These are phyloP conservation scores for Neotoxoptera formosana DNA, from an alignment of 1,140 invertebrate species.

Conservation along the genomic window DNA sequence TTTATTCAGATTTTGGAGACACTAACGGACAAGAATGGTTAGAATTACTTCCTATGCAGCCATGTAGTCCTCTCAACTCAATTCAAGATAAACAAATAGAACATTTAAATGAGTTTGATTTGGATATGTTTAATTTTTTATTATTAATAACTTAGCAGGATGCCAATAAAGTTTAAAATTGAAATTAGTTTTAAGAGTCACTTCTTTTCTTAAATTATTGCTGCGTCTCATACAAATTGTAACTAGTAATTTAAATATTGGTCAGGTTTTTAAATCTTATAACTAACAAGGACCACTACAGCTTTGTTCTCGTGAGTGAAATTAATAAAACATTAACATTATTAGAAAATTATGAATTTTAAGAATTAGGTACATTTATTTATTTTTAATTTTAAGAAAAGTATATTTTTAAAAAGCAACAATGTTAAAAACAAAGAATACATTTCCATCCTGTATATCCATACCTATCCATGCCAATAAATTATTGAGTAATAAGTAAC, in stretches of 20 bases:
- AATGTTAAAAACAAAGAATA: not conserved
- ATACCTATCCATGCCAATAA: not conserved
- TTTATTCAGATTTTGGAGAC: not conserved
- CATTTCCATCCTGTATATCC: not conserved
- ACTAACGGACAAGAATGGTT: not conserved
- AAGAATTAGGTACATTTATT: not conserved
- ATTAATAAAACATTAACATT: not conserved
- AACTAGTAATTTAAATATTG: conserved; percentile 13
- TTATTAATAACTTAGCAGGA: not conserved
- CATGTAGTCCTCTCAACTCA: not conserved
- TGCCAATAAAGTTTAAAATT: not conserved
- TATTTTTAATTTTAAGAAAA: not conserved
- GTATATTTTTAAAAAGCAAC: not conserved
- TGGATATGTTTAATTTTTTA: not conserved
- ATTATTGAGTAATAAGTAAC: not conserved
- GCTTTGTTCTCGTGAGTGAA: not conserved
- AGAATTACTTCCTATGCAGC: not conserved
- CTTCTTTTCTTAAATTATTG: not conserved
- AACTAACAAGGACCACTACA: not conserved
- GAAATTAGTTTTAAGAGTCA: not conserved
- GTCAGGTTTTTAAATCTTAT: not conserved
- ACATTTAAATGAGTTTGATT: not conserved
- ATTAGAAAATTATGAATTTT: conserved; percentile 13
- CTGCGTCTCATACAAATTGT: not conserved
- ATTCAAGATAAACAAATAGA: no score